Conservation (phyloP, 1,140 invertebrate genomes). For the Panulirus ornatus region DNA sequence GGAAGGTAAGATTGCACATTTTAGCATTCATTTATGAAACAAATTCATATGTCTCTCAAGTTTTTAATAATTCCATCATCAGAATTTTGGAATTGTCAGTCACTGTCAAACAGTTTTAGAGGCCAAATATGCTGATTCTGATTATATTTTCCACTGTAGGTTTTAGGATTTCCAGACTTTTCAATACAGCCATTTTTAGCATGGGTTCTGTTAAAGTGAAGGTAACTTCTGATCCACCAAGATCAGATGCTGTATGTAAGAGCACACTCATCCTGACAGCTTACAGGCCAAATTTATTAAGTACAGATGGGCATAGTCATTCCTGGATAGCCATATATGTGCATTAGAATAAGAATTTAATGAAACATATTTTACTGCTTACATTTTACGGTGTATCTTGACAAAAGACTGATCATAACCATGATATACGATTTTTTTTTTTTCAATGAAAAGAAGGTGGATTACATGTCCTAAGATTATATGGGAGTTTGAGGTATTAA, state of each 20-base stretch:
- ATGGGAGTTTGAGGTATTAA: no score
- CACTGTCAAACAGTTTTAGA: not conserved
- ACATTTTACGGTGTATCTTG: slow-evolving; percentile 27
- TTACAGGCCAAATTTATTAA: slow-evolving; percentile 13
- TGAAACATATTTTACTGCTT: slow-evolving; percentile 13
- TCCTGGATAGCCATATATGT: slow-evolving; percentile 19
- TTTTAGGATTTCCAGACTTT: slow-evolving; percentile 5
- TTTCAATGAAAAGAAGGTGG: no score
- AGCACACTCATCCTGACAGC: slow-evolving; percentile 14
- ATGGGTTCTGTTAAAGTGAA: not conserved
- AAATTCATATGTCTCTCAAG: not conserved
- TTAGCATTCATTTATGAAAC: not conserved
- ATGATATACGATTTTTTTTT: no score
- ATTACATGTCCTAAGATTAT: no score
- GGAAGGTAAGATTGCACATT: not conserved
- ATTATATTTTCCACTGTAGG: not conserved
- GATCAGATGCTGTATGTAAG: not conserved
- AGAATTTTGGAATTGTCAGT: slow-evolving; percentile 14
- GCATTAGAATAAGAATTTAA: slow-evolving; percentile 18
- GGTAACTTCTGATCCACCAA: slow-evolving; percentile 1
- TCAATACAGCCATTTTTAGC: slow-evolving; percentile 17
- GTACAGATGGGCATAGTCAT: slow-evolving; percentile 21
- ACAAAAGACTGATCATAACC: slow-evolving; percentile 37
- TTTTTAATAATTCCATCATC: not conserved
- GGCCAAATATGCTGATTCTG: slow-evolving; percentile 22